A percentile compares a stretch with the other conserved stretches of the same genome.
Evolutionary conservation across 2,888 invertebrate genomes (phyloP).

Genomic region (Odiellus spinosus): DNA sequence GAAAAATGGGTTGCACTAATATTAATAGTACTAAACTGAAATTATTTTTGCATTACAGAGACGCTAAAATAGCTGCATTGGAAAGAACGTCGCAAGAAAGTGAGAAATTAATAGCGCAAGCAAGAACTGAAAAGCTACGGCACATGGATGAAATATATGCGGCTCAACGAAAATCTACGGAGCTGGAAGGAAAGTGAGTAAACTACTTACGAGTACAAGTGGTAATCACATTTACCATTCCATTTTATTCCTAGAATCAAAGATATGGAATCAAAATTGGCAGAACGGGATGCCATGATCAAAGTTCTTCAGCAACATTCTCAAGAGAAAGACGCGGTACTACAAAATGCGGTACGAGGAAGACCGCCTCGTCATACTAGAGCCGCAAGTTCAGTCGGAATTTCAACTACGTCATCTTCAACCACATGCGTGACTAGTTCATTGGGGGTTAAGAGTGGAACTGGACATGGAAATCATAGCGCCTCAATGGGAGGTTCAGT

Average conservation of each 20-base stretch:
- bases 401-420: conserved; percentile 15
- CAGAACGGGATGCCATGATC: conserved; percentile 79
- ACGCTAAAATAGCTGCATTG: conserved; percentile 66
- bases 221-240: no score
- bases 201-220: no score
- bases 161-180: conserved; percentile 67
- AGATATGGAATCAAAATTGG: conserved; percentile 69
- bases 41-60: conserved; percentile 44
- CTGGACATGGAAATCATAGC: no score
- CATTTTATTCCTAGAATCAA: conserved; percentile 39
- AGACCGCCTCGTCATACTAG: conserved; percentile 17
- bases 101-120: conserved; percentile 68
- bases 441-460: background rate
- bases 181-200: conserved; percentile 59
- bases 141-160: conserved; percentile 78
- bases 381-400: conserved; percentile 19
- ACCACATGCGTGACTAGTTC: conserved; percentile 13
- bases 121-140: conserved; percentile 64
- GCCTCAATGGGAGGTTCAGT: no score
- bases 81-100: conserved; percentile 61
- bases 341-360: conserved; percentile 22
- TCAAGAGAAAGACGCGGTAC: conserved; percentile 23
- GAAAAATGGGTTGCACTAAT: no score
- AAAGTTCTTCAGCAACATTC: conserved; percentile 51
- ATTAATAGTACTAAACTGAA: no score